Percentiles rank a stretch among this genome's conserved stretches.
Conservation (phyloP, 2,888 invertebrate genomes). For the Sarcophaga carnaria region DNA sequence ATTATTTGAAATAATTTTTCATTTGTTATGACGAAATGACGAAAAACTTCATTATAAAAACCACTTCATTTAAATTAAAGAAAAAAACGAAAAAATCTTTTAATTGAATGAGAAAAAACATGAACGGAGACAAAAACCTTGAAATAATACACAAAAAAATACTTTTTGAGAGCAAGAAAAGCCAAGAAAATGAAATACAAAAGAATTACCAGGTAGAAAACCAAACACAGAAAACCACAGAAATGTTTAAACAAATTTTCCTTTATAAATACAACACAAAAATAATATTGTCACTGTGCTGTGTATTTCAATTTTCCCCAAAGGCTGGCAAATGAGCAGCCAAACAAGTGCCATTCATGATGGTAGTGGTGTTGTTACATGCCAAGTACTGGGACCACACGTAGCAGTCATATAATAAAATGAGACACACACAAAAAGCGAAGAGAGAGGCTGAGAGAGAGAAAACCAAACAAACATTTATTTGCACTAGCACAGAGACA, state of each 20-base stretch:
- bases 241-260: conserved; percentile 50
- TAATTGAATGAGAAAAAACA: conserved; percentile 57
- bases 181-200: background rate
- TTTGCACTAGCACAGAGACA: conserved; percentile 42
- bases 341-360: conserved; percentile 14
- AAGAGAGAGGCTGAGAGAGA: background rate
- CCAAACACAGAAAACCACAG: conserved; percentile 40
- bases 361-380: background rate
- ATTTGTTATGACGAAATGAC: background rate
- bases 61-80: conserved; percentile 51
- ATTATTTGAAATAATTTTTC: conserved; percentile 9
- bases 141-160: conserved; percentile 8
- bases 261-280: conserved; percentile 8
- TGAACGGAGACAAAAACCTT: conserved; percentile 5
- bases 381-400: background rate
- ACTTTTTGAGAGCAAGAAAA: conserved; percentile 7
- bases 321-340: conserved; percentile 44
- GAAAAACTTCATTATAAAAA: conserved; percentile 54
- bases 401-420: conserved; percentile 39
- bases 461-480: conserved; percentile 28
- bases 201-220: conserved; percentile 21
- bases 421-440: too few species aligned
- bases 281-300: conserved; percentile 1
- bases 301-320: conserved; percentile 39
- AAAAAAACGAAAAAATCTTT: conserved; percentile 42